Evolutionary conservation across 1,140 invertebrate genomes (phyloP).

Genomic region (Drosophila mauritiana): DNA sequence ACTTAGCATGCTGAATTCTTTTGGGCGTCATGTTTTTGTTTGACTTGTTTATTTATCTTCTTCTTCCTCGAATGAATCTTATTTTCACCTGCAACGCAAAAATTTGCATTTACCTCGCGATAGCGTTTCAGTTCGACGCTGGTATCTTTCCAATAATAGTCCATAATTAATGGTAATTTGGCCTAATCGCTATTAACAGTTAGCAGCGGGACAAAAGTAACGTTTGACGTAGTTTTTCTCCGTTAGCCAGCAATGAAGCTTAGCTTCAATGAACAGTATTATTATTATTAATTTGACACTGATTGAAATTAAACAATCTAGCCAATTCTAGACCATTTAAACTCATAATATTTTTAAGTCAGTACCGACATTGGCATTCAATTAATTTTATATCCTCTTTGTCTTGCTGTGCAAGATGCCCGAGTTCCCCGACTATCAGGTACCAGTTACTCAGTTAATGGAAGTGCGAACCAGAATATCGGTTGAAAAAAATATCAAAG

Average conservation of each 20-base stretch:
- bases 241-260: neutral
- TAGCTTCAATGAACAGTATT: neutral
- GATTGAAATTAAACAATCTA: no score
- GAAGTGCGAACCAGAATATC: no score
- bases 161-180: constrained; percentile 74
- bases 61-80: constrained; percentile 1
- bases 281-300: no score
- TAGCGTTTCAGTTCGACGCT: constrained; percentile 33
- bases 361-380: constrained; percentile 53
- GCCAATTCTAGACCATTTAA: no score
- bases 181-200: constrained; percentile 68
- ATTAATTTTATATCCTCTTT: constrained; percentile 81
- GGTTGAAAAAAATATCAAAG: no score
- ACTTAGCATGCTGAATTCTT: neutral
- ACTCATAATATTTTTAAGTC: no score
- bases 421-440: neutral
- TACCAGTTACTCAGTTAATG: no score
- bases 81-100: constrained; percentile 52
- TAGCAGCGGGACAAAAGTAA: constrained; percentile 34
- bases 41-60: constrained; percentile 24
- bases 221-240: neutral
- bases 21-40: constrained; percentile 46
- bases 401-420: constrained; percentile 66
- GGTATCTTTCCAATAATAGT: constrained; percentile 58
- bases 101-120: constrained; percentile 56